Evolutionary conservation across 2,888 invertebrate genomes (phyloP).

Genomic region (Cephus nigrinus): DNA sequence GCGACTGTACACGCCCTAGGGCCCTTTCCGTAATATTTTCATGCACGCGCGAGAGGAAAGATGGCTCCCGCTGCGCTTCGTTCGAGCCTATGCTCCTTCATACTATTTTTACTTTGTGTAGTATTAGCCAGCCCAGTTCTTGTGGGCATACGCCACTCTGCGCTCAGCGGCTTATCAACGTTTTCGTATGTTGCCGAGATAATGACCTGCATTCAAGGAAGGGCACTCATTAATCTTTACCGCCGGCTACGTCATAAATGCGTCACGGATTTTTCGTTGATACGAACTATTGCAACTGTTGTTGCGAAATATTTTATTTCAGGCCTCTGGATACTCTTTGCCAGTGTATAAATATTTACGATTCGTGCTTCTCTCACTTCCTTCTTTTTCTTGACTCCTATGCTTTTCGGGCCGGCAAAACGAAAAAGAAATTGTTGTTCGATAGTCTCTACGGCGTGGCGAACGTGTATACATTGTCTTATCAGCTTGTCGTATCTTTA

Average conservation of each 20-base stretch:
- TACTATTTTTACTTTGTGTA: constrained; percentile 29
- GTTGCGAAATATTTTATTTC: neutral
- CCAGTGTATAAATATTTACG: neutral
- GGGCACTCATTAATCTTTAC: constrained; percentile 29
- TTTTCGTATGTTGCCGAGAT: constrained; percentile 26
- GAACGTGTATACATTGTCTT: neutral
- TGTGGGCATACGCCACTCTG: neutral
- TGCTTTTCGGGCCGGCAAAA: neutral
- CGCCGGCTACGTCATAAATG: neutral
- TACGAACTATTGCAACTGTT: neutral
- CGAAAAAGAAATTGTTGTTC: neutral
- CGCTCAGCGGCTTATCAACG: constrained; percentile 26
- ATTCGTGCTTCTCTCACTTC: neutral
- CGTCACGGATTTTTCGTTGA: neutral
- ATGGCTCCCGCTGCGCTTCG: constrained; percentile 33
- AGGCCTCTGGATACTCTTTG: neutral
- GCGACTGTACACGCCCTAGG: constrained; percentile 17
- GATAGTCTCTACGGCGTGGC: neutral
- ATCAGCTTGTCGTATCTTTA: neutral
- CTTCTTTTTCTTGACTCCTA: neutral
- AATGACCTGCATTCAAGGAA: constrained; percentile 29
- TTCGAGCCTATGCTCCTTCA: neutral
- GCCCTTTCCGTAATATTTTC: constrained; percentile 19
- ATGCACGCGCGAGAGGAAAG: constrained; percentile 11
- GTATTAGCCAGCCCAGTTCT: neutral